phyloP scores from a whole-genome alignment of 1,140 invertebrate species.

The Aradophagus sp. region DNA sequence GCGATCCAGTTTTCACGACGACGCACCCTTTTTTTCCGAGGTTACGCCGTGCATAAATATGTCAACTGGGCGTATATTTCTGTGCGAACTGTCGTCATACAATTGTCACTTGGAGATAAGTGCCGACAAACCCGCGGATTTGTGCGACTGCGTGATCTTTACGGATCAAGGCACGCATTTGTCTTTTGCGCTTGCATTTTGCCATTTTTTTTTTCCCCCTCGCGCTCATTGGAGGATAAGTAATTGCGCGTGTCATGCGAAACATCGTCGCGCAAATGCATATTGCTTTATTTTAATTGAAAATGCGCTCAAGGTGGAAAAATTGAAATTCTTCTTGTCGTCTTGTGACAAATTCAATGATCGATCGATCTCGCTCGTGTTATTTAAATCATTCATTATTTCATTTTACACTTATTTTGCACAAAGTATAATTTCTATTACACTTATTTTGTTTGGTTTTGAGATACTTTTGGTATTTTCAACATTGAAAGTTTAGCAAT shows the following conservation, averaged over 20 bases:
- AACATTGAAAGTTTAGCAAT: no score
- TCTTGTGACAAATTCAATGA: constrained; percentile 3
- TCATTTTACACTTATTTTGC: no score
- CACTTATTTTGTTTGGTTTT: no score
- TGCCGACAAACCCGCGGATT: constrained; percentile 27
- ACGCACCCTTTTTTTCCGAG: constrained; percentile 43
- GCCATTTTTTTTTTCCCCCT: constrained; percentile 5
- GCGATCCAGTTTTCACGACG: constrained; percentile 33
- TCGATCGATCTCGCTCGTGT: no score
- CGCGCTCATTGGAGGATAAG: constrained; percentile 4
- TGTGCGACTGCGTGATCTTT: constrained; percentile 29
- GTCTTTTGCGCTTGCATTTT: constrained; percentile 5
- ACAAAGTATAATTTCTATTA: no score
- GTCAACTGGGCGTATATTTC: constrained; percentile 37
- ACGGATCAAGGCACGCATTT: constrained; percentile 41
- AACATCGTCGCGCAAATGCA: constrained; percentile 3
- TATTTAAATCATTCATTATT: no score
- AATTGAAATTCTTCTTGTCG: constrained; percentile 5
- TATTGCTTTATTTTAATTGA: constrained; percentile 11
- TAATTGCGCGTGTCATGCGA: constrained; percentile 22
- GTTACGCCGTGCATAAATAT: constrained; percentile 37
- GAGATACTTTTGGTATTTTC: no score
- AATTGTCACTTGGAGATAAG: constrained; percentile 39
- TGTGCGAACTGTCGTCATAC: constrained; percentile 37
- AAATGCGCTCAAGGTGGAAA: constrained; percentile 4